Percentiles rank a stretch among this genome's conserved stretches.
Evolutionary conservation across 2,797 vertebrate genomes (phyloP).

Genomic region (Anabacerthia variegaticeps): DNA sequence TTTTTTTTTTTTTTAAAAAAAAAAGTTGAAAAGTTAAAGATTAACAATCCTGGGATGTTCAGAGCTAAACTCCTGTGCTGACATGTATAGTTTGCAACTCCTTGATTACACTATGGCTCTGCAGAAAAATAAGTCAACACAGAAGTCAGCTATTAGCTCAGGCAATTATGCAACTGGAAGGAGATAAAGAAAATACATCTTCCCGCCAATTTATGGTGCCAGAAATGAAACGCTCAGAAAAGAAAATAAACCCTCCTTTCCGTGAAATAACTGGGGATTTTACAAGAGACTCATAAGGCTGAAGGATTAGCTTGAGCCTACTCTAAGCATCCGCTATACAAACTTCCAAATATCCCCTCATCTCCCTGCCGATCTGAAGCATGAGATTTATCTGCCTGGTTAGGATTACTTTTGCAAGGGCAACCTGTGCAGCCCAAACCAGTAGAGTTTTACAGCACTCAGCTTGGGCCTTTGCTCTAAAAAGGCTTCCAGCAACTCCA

Average conservation of each 20-base stretch:
- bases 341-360: background rate
- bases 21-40: constrained; percentile 14
- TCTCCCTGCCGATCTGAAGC: background rate
- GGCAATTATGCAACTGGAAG: constrained; percentile 22
- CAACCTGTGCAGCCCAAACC: background rate
- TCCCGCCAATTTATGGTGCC: background rate
- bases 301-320: background rate
- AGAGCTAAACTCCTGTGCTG: constrained; percentile 4
- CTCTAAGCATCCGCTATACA: background rate
- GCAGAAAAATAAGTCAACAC: background rate
- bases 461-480: background rate
- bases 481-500: background rate
- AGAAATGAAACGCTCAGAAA: constrained; percentile 18
- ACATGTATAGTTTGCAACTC: background rate
- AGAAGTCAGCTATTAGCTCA: background rate
- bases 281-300: background rate
- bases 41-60: background rate
- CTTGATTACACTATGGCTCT: background rate
- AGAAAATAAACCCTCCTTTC: constrained; percentile 17
- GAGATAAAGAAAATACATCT: constrained; percentile 35
- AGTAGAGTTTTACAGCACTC: background rate
- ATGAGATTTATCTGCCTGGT: background rate
- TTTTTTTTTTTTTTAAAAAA: background rate
- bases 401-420: background rate
- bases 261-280: background rate